A percentile compares a stretch with the other conserved stretches of the same genome.
These are phyloP conservation scores for Ischnus inquisitorius DNA, from an alignment of 2,888 invertebrate genomes.

Conservation along the genomic window DNA sequence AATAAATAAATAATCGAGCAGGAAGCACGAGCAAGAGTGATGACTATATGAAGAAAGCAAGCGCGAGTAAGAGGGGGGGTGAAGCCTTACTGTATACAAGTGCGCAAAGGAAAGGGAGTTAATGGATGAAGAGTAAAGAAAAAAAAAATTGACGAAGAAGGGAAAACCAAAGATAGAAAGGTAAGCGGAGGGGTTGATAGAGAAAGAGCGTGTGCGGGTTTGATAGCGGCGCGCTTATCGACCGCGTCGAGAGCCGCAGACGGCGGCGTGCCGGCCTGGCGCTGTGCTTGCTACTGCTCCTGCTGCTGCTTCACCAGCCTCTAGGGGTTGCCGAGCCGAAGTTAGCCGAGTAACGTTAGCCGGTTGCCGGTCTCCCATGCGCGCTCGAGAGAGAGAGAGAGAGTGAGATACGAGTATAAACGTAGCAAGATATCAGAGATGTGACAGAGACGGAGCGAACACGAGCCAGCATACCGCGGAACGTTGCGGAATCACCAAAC, in stretches of 20 bases:
- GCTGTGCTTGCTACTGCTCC: constrained; percentile 37
- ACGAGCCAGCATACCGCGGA: not conserved
- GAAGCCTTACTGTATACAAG: not conserved
- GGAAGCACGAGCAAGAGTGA: not conserved
- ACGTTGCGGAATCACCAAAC: constrained; percentile 36
- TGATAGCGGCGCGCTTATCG: constrained; percentile 75
- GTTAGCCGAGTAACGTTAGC: constrained; percentile 39
- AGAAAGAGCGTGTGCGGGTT: constrained; percentile 67
- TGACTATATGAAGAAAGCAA: not conserved
- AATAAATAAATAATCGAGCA: not conserved
- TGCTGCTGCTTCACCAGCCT: constrained; percentile 36
- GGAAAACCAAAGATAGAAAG: constrained; percentile 30
- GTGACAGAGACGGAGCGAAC: constrained; percentile 16
- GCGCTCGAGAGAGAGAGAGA: constrained; percentile 39
- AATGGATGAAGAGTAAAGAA: constrained; percentile 14
- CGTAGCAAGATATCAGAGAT: constrained; percentile 36
- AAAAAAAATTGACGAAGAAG: constrained; percentile 30
- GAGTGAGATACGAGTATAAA: constrained; percentile 34
- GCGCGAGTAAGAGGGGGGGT: not conserved
- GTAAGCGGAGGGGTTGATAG: constrained; percentile 34
- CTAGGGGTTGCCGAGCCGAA: constrained; percentile 42
- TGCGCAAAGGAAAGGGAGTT: not conserved
- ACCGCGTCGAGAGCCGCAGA: constrained; percentile 73
- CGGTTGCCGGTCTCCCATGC: constrained; percentile 18
- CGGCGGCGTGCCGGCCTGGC: constrained; percentile 67